Conservation (phyloP, 1,140 invertebrate genomes). For the Panulirus ornatus region DNA sequence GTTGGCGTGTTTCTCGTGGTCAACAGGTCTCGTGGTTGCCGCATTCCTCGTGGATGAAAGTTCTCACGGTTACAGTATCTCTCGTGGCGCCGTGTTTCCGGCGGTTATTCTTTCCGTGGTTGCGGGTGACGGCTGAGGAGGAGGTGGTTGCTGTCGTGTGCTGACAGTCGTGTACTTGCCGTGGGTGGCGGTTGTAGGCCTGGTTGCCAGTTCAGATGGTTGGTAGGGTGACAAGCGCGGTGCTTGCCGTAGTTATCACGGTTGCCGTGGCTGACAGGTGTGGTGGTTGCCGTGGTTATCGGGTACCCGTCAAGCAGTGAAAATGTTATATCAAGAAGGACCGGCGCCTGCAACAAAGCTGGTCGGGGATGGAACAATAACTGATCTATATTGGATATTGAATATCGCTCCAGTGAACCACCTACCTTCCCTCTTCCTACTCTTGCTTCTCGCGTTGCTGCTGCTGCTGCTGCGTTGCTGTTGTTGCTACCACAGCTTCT, state of each 20-base stretch:
- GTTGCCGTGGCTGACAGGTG: not conserved
- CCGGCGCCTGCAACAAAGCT: not conserved
- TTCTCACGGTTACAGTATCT: too few species aligned
- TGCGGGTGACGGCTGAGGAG: too few species aligned
- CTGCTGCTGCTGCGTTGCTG: not conserved
- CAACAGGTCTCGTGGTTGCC: too few species aligned
- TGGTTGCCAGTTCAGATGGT: too few species aligned
- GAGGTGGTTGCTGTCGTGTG: too few species aligned
- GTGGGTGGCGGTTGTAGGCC: too few species aligned
- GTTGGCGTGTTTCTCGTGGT: not conserved
- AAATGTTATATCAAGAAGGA: not conserved
- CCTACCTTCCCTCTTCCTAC: not conserved
- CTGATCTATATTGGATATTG: constrained; percentile 23
- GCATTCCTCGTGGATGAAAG: too few species aligned
- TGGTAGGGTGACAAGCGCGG: too few species aligned
- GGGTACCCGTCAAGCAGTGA: not conserved
- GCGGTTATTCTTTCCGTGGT: too few species aligned
- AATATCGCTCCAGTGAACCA: not conserved
- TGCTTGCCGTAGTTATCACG: too few species aligned
- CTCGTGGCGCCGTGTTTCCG: too few species aligned
- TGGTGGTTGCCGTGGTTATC: not conserved
- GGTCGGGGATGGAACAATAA: not conserved
- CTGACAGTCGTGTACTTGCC: too few species aligned
- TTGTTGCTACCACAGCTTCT: not conserved
- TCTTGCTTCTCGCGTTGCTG: not conserved